A percentile compares a stretch with the other conserved stretches of the same genome.
phyloP scores from a whole-genome alignment of 2,888 invertebrate genomes.

The Ceriagrion tenellum region DNA sequence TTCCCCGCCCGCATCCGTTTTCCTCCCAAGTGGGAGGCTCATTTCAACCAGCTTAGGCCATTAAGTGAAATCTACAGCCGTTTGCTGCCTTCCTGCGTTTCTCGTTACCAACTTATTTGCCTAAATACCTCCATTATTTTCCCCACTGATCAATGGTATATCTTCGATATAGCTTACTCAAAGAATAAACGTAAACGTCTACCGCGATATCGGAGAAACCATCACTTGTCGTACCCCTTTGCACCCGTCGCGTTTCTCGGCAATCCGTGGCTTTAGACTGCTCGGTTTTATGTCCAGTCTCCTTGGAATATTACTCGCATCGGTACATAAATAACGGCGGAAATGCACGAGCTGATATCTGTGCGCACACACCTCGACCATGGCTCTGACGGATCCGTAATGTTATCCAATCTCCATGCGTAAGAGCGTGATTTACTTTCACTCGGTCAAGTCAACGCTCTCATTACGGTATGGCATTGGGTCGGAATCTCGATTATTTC shows the following conservation, averaged over 20 bases:
- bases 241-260: not conserved
- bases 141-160: not conserved
- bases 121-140: not conserved
- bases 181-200: not conserved
- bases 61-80: not conserved
- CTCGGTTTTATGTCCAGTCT: not conserved
- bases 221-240: not conserved
- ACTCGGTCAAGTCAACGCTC: not conserved
- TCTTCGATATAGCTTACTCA: not conserved
- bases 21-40: not conserved
- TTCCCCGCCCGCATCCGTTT: not conserved
- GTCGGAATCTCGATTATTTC: not conserved
- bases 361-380: not conserved
- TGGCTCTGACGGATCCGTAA: not conserved
- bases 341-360: not conserved
- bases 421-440: slow-evolving; percentile 16
- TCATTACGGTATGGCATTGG: not conserved
- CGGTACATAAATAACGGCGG: not conserved
- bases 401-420: slow-evolving; percentile 27
- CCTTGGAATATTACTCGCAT: not conserved
- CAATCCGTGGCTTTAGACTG: not conserved
- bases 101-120: not conserved
- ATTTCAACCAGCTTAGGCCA: not conserved
- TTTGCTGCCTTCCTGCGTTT: not conserved
- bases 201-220: not conserved